Evolutionary conservation across 1,140 invertebrate species (phyloP).

Genomic region (Palaemon carinicauda): DNA sequence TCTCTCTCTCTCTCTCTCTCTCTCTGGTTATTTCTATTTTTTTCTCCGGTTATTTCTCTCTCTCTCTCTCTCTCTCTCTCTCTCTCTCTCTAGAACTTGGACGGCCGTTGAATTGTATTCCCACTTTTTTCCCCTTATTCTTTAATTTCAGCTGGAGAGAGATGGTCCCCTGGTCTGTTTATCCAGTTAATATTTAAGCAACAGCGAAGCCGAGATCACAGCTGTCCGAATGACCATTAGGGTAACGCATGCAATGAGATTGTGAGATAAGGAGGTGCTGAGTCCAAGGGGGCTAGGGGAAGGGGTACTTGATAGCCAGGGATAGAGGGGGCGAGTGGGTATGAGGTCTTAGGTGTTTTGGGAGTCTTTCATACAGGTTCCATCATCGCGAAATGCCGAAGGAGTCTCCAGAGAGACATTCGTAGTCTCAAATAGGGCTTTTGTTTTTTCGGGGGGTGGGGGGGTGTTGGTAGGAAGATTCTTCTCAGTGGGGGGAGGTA

Average conservation of each 20-base stretch:
- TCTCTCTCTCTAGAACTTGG: neutral
- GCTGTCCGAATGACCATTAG: too few relatives aligned
- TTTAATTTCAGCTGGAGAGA: too few relatives aligned
- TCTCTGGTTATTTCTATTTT: too few relatives aligned
- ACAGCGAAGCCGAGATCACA: too few relatives aligned
- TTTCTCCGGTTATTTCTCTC: too few relatives aligned
- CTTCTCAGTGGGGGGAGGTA: neutral
- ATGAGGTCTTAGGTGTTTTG: neutral
- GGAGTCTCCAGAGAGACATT: conserved; percentile 11
- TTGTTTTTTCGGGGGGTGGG: too few relatives aligned
- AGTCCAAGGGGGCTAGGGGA: neutral
- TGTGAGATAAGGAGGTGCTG: neutral
- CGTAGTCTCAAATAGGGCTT: neutral
- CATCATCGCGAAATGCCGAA: conserved; percentile 33
- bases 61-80: conserved; percentile 22
- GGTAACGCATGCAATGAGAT: too few relatives aligned
- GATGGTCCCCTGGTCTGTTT: too few relatives aligned
- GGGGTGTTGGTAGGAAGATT: neutral
- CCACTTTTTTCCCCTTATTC: neutral
- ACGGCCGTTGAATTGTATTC: neutral
- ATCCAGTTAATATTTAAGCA: too few relatives aligned
- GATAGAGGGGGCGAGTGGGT: neutral
- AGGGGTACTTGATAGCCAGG: too few relatives aligned
- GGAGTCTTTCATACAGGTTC: neutral
- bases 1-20: conserved; percentile 28